Base-by-base conservation (phyloP, 2,113 vertebrate genomes). In the Ranitomeya variabilis region DNA sequence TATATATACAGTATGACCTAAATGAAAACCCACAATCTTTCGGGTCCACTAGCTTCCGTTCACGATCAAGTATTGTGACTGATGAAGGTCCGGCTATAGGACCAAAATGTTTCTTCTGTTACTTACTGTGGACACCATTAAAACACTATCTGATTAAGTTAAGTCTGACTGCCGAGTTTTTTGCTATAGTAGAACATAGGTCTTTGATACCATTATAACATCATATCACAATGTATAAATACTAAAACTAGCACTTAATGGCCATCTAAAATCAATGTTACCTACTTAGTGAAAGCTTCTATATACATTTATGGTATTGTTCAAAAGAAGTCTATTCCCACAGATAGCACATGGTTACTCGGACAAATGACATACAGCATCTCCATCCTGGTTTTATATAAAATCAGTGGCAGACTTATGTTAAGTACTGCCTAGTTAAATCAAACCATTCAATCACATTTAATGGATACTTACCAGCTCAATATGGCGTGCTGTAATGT, bases 341-440 rank as follows among this genome's bases (percentile, higher is more conserved):
- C 8, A 81, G 57, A 26, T 11, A 31, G 79, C 13, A 59, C 31
- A 60, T 59, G 57, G 21, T 59, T 23, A 23, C 78, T 80, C n/a
- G 15, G n/a, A 80, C 7, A 80, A 62, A 60, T 55, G 51, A 79
- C 77, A 55, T 81, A 51, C 73, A 19, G 73, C 51, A 59, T 59
- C 54, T 60, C 79, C 10, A 7, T 60, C n/a, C 55, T 60, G 59
- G n/a, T 59, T 31, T 60, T 57, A 80, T 80, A 62, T 26, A 81
- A 81, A 62, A 81, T 62, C 37, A 59, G 60, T 62, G 16, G 9
- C 26, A 59, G 78, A 62, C 15, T 19, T 80, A 80, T 80, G n/a
- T 16, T 81, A 81, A 81, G 55, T 60, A 23, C 79, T 37, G 55
- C 26, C 57, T 81, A 31, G 79, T 62, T 62, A 62, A 81, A 26